phyloP scores from a whole-genome alignment of 2,888 invertebrate species.

The Steinernema carpocapsae region DNA sequence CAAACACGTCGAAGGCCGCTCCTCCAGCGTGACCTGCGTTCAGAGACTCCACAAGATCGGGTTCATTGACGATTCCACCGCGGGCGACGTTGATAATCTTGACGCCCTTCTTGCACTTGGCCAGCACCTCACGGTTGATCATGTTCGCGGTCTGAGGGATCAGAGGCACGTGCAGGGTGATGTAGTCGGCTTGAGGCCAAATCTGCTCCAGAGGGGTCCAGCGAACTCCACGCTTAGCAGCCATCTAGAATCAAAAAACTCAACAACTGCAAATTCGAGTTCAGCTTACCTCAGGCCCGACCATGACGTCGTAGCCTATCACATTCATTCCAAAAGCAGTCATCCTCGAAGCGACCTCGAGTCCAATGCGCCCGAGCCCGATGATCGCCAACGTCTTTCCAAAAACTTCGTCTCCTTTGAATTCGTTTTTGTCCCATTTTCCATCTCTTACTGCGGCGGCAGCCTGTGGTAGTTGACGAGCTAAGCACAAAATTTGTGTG shows the following conservation, averaged over 20 bases:
- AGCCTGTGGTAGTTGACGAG: conserved; percentile 82
- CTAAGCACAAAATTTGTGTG: conserved; percentile 81
- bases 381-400: conserved; percentile 91
- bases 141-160: conserved; percentile 83
- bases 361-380: conserved; percentile 91
- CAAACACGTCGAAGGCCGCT: conserved; percentile 91
- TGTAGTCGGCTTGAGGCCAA: conserved; percentile 97
- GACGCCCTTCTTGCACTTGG: conserved; percentile 84
- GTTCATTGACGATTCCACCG: conserved; percentile 91
- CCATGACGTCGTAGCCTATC: conserved; percentile 93
- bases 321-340: conserved; percentile 94
- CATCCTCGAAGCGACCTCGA: conserved; percentile 92
- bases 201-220: conserved; percentile 83
- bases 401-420: conserved; percentile 72
- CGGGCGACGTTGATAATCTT: conserved; percentile 91
- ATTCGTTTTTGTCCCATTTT: conserved; percentile 89
- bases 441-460: conserved; percentile 84
- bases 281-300: conserved; percentile 75
- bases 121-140: conserved; percentile 71
- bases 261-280: conserved; percentile 71
- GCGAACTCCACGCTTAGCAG: conserved; percentile 80
- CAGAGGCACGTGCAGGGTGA: conserved; percentile 94
- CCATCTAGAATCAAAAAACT: conserved; percentile 75
- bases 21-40: conserved; percentile 85
- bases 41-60: conserved; percentile 81